Evolutionary conservation across 2,113 vertebrate species (phyloP).

Genomic region (Ceyx margarethae): DNA sequence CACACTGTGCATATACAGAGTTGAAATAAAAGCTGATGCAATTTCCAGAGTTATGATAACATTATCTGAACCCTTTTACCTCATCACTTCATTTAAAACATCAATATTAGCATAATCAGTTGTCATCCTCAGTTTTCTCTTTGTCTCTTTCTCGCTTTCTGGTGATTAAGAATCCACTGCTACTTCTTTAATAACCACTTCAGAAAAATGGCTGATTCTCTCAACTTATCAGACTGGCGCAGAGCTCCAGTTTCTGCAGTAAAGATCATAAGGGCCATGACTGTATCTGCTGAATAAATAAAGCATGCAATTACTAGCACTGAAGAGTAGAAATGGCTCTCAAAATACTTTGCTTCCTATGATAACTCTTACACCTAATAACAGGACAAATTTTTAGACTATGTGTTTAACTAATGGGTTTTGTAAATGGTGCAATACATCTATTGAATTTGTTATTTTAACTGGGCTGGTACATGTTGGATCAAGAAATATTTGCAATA

Average conservation of each 20-base stretch:
- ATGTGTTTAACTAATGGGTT: not conserved
- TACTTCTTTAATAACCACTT: not conserved
- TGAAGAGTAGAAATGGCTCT: not conserved
- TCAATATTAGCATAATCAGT: not conserved
- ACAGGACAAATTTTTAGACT: not conserved
- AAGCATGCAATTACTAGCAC: not conserved
- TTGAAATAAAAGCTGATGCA: not conserved
- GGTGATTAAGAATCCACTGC: not conserved
- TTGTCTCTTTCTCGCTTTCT: not conserved
- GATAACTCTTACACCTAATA: not conserved
- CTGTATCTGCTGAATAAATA: not conserved
- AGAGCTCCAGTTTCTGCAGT: not conserved
- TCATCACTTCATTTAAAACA: not conserved
- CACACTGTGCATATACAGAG: not conserved
- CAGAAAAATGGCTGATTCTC: not conserved
- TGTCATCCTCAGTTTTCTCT: not conserved
- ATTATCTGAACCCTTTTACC: not conserved
- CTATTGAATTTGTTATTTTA: not conserved
- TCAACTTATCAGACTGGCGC: not conserved
- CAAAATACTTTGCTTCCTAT: not conserved
- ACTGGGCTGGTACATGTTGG: not conserved
- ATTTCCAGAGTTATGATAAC: not conserved
- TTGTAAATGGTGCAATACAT: not conserved
- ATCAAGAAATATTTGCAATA: not conserved
- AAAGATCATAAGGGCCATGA: not conserved